Evolutionary conservation across 2,113 vertebrate genomes (phyloP), one percentile per base, ranked within the genome.

Genomic region (Steatornis caripensis): DNA sequence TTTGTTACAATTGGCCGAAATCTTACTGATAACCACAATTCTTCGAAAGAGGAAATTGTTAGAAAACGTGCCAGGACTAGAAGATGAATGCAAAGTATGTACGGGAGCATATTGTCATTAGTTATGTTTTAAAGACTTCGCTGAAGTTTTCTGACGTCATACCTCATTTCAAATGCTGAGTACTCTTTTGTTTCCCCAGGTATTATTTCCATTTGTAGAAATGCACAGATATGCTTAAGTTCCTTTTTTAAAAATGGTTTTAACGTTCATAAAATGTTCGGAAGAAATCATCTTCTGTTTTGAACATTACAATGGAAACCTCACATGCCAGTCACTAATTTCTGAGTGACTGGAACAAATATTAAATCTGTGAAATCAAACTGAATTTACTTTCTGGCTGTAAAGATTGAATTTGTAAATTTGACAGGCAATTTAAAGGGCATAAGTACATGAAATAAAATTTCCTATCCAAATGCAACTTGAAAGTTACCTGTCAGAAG

Each of bases 401-500:
- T 86, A 96, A 97, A 96, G 93, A 95, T 95, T 97, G 95, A 94
- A 97, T 98, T 98, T 97, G 95, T 96, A 92, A 97, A 97, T 97
- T 96, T 97, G 97, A 98, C 96, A 98, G 97, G 85, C 93, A 96
- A 88, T 97, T 97, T 96, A 96, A 98, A 98, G 93, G 96, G 84
- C 97, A 98, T 83, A 97, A 96, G 96, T 96, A 95, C 95, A 93
- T 79, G 97, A 98, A 97, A 95, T 95, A 96, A 90, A 96, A 96
- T 96, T 90, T 95, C 64, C 95, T 97, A 89, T 45, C 96, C 97
- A 98, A 98, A 98, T 96, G 92, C 94, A 98, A 95, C 84, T 97
- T 97, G 78, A 98, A 98, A 98, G 98, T 98, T 98, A 98, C 97
- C 98, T 99, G 98, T 99, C 98, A 99, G 93, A 98, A 98, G 97